Evolutionary conservation across 37 sponge, comb jelly and placozoan genomes (phyloP), one percentile per base, ranked within the genome.

Genomic region (Chondrosia reniformis): DNA sequence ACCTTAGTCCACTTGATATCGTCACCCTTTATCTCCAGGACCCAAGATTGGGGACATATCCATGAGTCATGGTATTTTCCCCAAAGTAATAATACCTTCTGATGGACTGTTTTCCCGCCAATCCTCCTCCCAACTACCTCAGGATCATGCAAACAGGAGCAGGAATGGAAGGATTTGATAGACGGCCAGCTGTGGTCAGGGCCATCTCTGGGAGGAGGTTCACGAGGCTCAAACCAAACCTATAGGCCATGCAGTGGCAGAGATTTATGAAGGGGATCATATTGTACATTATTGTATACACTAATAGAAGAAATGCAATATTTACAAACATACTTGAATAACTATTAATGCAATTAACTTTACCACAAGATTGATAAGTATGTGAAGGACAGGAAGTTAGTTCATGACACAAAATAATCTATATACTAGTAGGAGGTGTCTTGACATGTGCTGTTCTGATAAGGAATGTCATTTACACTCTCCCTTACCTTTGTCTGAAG

Each of bases 31-130:
- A 69, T 34, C 24, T 69, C 72, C 42, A 69, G 41, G 2, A 69
- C 19, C 72, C 72, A 69, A 1, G 15, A 19, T 39, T 69, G 44
- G 42, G 13, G n/a, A 24, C 44, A 69, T 24, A 69, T 69, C 37
- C 32, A 69, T 1, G 4, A 41, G 42, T 69, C 72, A 17, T 69
- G 41, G 24, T 69, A 38, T 24, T 69, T 69, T 40, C 72, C 72
- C 25, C 72, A 36, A 1, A 69, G 72, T 24, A 69, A 44, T 17
- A 69, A 44, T n/a, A 69, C 43, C 72, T 69, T 69, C 72, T 69
- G 72, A 28, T 56, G 58, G n/a, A 56, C 58, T 6, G 3, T 24
- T 6, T 56, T 24, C 27, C 58, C 58, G 9, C 7, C n/a, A 3
- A 21, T 1, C 9, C 39, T 1, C n/a, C 24, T 34, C n/a, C 72